phyloP scores from a whole-genome alignment of 2,113 vertebrate genomes.

The Eudyptes chrysolophus region DNA sequence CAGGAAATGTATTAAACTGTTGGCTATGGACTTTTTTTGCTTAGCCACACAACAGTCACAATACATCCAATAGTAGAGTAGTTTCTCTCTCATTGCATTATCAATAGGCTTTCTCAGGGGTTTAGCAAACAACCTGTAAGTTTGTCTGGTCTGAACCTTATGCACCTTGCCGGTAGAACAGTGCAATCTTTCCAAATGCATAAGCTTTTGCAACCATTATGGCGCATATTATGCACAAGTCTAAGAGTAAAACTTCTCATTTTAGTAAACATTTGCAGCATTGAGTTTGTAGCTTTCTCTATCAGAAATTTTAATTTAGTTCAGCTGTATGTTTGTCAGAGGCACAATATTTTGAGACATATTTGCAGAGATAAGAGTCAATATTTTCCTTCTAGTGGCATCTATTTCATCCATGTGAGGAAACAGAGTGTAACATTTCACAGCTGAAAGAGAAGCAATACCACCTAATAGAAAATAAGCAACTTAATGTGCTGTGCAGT shows the following conservation, averaged over 20 bases:
- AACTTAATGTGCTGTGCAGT: conserved; percentile 25
- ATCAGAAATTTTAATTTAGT: not conserved
- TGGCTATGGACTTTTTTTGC: not conserved
- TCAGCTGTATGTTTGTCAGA: not conserved
- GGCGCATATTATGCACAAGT: not conserved
- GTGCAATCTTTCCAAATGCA: not conserved
- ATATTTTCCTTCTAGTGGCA: not conserved
- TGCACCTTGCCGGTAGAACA: not conserved
- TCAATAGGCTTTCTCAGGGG: not conserved
- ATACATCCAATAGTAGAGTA: not conserved
- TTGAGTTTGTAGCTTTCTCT: not conserved
- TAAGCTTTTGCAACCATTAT: not conserved
- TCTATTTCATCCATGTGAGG: not conserved
- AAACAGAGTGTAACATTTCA: not conserved
- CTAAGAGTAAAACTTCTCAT: not conserved
- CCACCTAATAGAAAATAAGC: not conserved
- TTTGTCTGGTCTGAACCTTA: not conserved
- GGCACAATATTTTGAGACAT: not conserved
- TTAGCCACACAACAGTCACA: not conserved
- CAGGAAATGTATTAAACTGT: not conserved
- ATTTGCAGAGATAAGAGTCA: not conserved
- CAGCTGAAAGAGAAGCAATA: not conserved
- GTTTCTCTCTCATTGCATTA: not conserved
- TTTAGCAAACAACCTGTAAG: not conserved
- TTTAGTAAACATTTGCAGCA: not conserved